These are phyloP conservation scores for Acanthosepion lycidas DNA, from an alignment of 2,888 invertebrate genomes.

Conservation along the genomic window DNA sequence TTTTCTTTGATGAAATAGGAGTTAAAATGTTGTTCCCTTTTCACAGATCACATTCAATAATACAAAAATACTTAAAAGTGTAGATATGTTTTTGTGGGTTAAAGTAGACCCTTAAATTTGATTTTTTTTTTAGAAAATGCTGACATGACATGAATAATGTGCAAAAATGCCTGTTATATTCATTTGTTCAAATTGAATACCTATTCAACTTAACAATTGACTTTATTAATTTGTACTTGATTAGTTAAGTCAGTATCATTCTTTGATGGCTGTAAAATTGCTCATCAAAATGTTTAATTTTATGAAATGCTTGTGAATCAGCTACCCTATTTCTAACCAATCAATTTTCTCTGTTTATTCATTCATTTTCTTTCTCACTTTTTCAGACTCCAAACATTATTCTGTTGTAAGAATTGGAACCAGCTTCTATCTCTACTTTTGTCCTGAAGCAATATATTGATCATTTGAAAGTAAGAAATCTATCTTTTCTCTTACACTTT, in stretches of 20 bases:
- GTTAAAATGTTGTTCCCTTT: not conserved
- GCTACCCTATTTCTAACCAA: not conserved
- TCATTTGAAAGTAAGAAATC: not conserved
- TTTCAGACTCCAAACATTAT: slow-evolving; percentile 9
- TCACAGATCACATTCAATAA: not conserved
- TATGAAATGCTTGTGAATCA: not conserved
- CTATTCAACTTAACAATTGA: no score
- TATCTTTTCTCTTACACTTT: not conserved
- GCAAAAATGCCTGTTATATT: no score
- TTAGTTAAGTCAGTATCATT: not conserved
- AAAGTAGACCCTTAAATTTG: no score
- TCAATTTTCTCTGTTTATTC: not conserved
- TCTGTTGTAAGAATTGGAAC: not conserved
- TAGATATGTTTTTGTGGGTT: no score
- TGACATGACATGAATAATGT: no score
- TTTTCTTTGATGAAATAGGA: no score
- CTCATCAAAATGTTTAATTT: not conserved
- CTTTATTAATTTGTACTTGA: not conserved
- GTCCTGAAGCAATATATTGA: slow-evolving; percentile 18
- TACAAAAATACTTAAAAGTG: not conserved
- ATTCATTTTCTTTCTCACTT: not conserved
- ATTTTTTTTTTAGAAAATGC: no score
- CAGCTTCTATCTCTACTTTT: not conserved
- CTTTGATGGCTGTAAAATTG: not conserved
- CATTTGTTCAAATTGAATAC: no score